Base-by-base conservation (phyloP, 2,113 vertebrate species). In the Aspiorhynchus laticeps region DNA sequence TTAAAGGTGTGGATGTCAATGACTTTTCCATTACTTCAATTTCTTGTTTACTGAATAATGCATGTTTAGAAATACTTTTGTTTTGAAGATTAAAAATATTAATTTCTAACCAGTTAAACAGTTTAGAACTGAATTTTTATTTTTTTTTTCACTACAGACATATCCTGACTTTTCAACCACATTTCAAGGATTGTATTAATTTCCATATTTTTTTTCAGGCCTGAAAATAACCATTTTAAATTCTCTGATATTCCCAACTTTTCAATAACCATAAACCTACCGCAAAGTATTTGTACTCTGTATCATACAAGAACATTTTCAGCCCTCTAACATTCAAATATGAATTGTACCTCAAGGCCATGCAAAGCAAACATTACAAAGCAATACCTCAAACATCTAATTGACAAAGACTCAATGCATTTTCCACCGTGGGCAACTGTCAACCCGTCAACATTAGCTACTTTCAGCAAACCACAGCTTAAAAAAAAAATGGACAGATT, bases 381-480 rank as follows among this genome's bases (percentile, higher is more conserved):
- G 46, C 85, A 61, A 41, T 43, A 26, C 65, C 19, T 71, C 46
- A 21, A 59, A 71, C 24, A n/a, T 71, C 33, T 74, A 43, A 28
- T 17, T 59, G 51, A 33, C 19, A 61, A 43, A 65, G 36, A 38
- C 31, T 81, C 24, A 61, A 69, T 73, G 78, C 38, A 81, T 48
- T 48, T 65, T 31, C 19, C 15, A 67, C 63, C 53, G 0, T 24
- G 4, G 69, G 51, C 73, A 59, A 28, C 38, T 61, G 15, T 31
- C 24, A 71, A 36, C 26, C 38, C 3, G n/a, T 36, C 69, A 76
- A 61, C 51, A 63, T 36, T 36, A 53, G 77, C 17, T 74, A 33
- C 41, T 87, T 85, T 59, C 24, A 48, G 67, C 77, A 63, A 78
- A 51, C 51, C 69, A 26, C 51, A 61, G 83, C 24, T 76, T 85